Percentiles rank a stretch among this genome's conserved stretches.
These are phyloP conservation scores for Microtus ochrogaster DNA, from an alignment of 2,113 vertebrate genomes.

Conservation along the genomic window DNA sequence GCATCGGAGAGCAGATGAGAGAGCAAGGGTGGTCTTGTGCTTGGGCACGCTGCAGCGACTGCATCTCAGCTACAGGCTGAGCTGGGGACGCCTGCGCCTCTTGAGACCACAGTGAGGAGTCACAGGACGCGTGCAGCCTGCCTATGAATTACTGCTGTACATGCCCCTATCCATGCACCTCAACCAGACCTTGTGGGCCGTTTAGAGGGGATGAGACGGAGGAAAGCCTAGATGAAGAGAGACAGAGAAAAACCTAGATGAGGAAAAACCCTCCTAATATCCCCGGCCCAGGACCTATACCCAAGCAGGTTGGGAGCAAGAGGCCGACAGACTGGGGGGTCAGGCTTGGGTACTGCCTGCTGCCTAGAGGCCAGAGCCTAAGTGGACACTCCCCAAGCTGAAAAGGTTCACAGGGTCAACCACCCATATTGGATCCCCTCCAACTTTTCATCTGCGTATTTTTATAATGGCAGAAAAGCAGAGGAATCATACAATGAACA, in stretches of 20 bases:
- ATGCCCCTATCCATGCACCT: not conserved
- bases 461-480: not conserved
- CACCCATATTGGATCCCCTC: no score
- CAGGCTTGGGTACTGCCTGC: not conserved
- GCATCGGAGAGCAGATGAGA: not conserved
- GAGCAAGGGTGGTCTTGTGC: not conserved
- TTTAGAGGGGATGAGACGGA: accelerated
- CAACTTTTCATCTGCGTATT: not conserved
- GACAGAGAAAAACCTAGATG: not conserved
- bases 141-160: no score
- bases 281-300: not conserved
- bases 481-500: not conserved
- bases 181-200: accelerated
- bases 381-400: not conserved
- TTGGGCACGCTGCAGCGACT: not conserved
- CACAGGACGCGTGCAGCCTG: accelerated
- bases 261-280: not conserved
- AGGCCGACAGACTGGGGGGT: not conserved
- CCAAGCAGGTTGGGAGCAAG: not conserved
- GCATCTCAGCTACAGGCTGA: not conserved
- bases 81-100: not conserved
- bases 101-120: not conserved
- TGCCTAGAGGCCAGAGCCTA: not conserved
- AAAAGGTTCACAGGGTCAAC: not conserved
- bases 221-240: not conserved